Evolutionary conservation across 2,888 invertebrate species (phyloP).

Genomic region (Iphiclides podalirius): DNA sequence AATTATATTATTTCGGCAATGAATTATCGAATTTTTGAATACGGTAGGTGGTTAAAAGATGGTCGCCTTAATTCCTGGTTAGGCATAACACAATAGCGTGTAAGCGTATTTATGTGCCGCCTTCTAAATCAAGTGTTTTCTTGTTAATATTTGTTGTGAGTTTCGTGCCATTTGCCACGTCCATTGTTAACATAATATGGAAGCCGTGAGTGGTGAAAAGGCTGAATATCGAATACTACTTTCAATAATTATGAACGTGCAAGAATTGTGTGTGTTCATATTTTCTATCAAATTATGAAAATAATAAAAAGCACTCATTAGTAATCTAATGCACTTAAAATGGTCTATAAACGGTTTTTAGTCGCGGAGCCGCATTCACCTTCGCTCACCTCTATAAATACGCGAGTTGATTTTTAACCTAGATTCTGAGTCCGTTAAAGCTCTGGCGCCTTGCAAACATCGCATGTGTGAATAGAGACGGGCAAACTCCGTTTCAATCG

Average conservation of each 20-base stretch:
- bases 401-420: constrained; percentile 22
- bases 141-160: background rate
- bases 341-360: constrained; percentile 11
- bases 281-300: too few relatives aligned
- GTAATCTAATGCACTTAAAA: background rate
- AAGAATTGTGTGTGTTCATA: too few relatives aligned
- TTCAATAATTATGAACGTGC: too few relatives aligned
- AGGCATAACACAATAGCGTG: constrained; percentile 45
- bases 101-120: background rate
- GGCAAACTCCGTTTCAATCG: constrained; percentile 46
- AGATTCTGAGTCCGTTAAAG: constrained; percentile 27
- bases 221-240: too few relatives aligned
- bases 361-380: constrained; percentile 18
- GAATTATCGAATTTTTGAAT: constrained; percentile 78
- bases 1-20: constrained; percentile 81
- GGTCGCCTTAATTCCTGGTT: constrained; percentile 64
- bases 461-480: constrained; percentile 26
- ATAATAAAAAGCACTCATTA: background rate
- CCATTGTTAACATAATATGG: background rate
- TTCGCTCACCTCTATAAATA: constrained; percentile 23
- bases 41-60: constrained; percentile 69
- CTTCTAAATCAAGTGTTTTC: constrained; percentile 3
- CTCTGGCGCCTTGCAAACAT: constrained; percentile 25
- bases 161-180: background rate
- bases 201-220: too few relatives aligned